A percentile compares a stretch with the other conserved stretches of the same genome.
Conservation (phyloP, 2,797 vertebrate species). For the Nasua narica region DNA sequence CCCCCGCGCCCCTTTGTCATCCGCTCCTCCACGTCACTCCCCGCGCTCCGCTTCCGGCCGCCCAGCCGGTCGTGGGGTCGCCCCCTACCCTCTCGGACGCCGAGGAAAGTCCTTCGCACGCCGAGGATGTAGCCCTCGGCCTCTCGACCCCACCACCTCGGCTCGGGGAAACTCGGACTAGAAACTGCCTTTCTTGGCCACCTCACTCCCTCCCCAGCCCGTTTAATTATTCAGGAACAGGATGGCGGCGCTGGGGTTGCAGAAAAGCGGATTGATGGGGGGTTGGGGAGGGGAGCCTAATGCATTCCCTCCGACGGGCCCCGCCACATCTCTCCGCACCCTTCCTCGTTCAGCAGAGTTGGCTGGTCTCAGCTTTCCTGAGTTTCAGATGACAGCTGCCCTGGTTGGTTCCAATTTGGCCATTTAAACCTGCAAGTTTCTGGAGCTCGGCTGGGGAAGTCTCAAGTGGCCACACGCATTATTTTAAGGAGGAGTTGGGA, state of each 20-base stretch:
- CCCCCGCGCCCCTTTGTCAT: slow-evolving; percentile 37
- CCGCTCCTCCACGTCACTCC: slow-evolving; percentile 11
- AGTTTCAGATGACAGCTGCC: slow-evolving; percentile 75
- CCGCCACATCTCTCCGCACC: slow-evolving; percentile 48
- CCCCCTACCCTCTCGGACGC: background rate
- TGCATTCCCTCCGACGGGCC: slow-evolving; percentile 30
- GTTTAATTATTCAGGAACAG: slow-evolving; percentile 60
- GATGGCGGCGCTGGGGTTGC: slow-evolving; percentile 66
- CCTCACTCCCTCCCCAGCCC: background rate
- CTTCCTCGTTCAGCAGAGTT: background rate
- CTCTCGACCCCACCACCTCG: background rate
- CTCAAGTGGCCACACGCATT: slow-evolving; percentile 42
- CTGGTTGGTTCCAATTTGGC: slow-evolving; percentile 40
- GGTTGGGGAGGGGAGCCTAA: slow-evolving; percentile 36
- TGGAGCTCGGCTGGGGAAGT: slow-evolving; percentile 17
- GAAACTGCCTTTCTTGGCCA: slow-evolving; percentile 24
- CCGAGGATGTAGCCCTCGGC: background rate
- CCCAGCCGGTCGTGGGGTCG: background rate
- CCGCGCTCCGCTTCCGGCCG: slow-evolving; percentile 23
- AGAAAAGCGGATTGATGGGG: slow-evolving; percentile 29
- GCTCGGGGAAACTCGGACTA: slow-evolving; percentile 1
- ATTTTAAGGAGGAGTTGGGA: slow-evolving; percentile 21
- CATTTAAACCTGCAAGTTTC: slow-evolving; percentile 52
- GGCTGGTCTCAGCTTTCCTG: slow-evolving; percentile 63
- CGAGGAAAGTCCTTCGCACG: background rate